Base-by-base conservation (phyloP, 2,888 invertebrate species). In the Eurytoma californica region DNA sequence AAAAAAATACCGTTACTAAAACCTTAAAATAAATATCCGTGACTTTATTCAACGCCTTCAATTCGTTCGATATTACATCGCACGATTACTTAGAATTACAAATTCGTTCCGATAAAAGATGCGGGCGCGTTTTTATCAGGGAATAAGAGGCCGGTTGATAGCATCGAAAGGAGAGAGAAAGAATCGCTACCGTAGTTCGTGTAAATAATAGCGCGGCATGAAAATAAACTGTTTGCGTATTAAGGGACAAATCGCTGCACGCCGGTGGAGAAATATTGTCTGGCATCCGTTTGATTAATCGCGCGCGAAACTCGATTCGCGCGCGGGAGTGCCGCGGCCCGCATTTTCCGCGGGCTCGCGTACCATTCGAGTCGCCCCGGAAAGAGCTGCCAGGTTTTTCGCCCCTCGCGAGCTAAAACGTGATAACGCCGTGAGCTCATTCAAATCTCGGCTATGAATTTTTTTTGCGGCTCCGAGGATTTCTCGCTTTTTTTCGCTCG, bases 241-340 rank as follows among this genome's bases (percentile, higher is more conserved):
- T n/a, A 28, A 63, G 30, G 14, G 24, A 76, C 69, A 51, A 72
- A 77, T 66, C n/a, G 65, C 13, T 73, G 61, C 4, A 53, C 20
- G 14, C 5, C 57, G 70, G 24, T 70, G 77, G 80, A 7, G 80
- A 82, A 82, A 82, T 81, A 79, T 81, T 72, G 79, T 67, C 66
- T 13, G 20, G 77, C 79, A 58, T 82, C 77, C 77, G 65, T 75
- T 79, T 82, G 82, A 83, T 83, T 82, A 80, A 82, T 75, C 72
- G 72, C 77, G 63, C 58, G 69, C 60, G 49, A 80, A 80, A 61
- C 77, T 78, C 81, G 81, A 82, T 83, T 80, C 81, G 24, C 61
- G 28, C 30, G 61, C 14, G 3, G 7, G 39, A 39, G 39, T 0
- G 7, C 39, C 14, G 30, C 16, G 53, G 49, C 20, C 49, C n/a